These are phyloP conservation scores for Pyrochroa serraticornis DNA, from an alignment of 2,888 invertebrate genomes.

Conservation along the genomic window DNA sequence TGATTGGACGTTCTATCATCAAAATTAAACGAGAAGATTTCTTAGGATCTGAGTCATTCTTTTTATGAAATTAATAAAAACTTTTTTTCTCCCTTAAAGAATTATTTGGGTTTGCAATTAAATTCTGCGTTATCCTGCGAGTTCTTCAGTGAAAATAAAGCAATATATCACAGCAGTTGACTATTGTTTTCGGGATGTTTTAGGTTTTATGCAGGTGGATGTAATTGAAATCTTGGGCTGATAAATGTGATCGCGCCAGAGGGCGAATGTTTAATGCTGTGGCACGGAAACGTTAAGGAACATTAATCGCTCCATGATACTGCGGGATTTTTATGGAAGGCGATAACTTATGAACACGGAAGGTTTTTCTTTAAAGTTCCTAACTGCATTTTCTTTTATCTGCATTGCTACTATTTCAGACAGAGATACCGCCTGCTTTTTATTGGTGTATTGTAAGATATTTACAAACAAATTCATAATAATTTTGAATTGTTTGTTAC, in stretches of 20 bases:
- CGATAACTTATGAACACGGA: conserved; percentile 45
- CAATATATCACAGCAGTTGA: conserved; percentile 14
- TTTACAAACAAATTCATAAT: no score
- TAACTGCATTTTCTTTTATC: conserved; percentile 36
- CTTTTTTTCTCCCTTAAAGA: no score
- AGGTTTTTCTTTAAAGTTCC: conserved; percentile 39
- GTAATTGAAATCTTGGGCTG: conserved; percentile 48
- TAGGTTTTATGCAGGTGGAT: conserved; percentile 26
- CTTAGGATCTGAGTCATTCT: no score
- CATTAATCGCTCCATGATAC: conserved; percentile 49
- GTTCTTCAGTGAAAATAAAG: no score
- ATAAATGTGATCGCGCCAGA: conserved; percentile 43
- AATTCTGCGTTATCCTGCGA: no score
- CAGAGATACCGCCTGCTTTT: conserved; percentile 4
- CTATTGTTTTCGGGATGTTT: conserved; percentile 12
- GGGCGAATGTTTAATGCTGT: conserved; percentile 48
- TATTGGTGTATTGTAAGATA: no score
- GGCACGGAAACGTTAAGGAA: conserved; percentile 51
- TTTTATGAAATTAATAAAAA: no score
- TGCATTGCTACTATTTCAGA: conserved; percentile 29
- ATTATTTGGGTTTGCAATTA: no score
- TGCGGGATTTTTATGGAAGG: conserved; percentile 45
- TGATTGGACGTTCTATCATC: no score
- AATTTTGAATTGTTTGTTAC: no score
- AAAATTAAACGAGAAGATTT: no score